phyloP scores from a whole-genome alignment of 2,797 vertebrate genomes.

The Megalops cyprinoides region DNA sequence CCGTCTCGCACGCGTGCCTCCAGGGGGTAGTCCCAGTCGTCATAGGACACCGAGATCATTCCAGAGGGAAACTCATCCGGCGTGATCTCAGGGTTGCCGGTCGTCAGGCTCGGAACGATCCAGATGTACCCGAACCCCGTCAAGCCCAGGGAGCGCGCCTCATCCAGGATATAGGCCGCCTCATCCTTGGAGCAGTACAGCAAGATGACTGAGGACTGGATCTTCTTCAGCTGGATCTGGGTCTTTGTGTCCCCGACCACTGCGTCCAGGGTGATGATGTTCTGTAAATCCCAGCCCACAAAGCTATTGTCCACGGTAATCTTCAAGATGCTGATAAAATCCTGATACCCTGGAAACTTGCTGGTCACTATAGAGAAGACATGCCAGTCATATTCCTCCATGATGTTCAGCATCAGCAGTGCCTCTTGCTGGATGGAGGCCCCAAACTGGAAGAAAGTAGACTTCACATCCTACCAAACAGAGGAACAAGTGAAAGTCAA shows the following conservation, averaged over 20 bases:
- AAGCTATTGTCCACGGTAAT: conserved; percentile 89
- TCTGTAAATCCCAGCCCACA: conserved; percentile 97
- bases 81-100: conserved; percentile 90
- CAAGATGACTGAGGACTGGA: conserved; percentile 94
- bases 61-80: conserved; percentile 93
- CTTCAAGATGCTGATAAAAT: conserved; percentile 90
- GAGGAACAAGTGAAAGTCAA: conserved; percentile 17
- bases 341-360: conserved; percentile 92
- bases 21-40: conserved; percentile 95
- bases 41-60: conserved; percentile 93
- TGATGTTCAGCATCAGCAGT: conserved; percentile 92
- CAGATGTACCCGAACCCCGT: conserved; percentile 96
- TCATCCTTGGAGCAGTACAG: conserved; percentile 97
- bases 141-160: conserved; percentile 91
- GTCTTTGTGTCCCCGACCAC: conserved; percentile 90
- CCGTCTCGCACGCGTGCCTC: conserved; percentile 88
- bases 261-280: conserved; percentile 87
- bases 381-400: conserved; percentile 99
- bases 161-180: conserved; percentile 87
- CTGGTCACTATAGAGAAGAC: conserved; percentile 96
- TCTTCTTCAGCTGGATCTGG: conserved; percentile 94
- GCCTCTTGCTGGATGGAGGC: conserved; percentile 97
- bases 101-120: conserved; percentile 94
- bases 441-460: conserved; percentile 97
- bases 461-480: conserved; percentile 84